phyloP scores from a whole-genome alignment of 2,113 vertebrate species.

The Colaptes auratus region DNA sequence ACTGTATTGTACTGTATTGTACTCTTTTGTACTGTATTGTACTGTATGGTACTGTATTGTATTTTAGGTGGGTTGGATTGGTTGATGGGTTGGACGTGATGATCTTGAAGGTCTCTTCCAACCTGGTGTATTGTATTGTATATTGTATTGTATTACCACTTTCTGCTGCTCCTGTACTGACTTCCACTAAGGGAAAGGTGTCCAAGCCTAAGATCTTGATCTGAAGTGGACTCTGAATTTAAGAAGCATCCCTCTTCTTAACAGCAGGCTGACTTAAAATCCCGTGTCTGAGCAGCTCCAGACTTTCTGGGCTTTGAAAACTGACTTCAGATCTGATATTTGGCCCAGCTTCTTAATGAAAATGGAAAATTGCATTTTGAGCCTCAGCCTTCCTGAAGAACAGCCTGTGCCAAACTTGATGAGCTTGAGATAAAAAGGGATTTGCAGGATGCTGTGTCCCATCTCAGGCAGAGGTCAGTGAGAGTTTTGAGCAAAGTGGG shows the following conservation, averaged over 20 bases:
- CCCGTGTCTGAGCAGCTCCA: neutral
- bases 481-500: neutral
- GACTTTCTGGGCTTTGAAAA: neutral
- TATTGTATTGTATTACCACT: neutral
- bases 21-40: no score
- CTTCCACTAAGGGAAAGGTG: neutral
- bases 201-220: fast-evolving
- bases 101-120: no score
- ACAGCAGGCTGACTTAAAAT: neutral
- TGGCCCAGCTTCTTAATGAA: neutral
- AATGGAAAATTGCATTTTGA: slow-evolving; percentile 42
- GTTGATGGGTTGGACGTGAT: no score
- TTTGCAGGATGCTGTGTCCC: neutral
- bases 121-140: no score
- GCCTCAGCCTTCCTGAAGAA: slow-evolving; percentile 3
- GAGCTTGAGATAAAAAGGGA: slow-evolving; percentile 10
- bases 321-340: neutral
- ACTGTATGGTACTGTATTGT: no score
- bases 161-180: neutral
- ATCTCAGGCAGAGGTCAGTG: neutral
- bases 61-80: no score
- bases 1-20: no score
- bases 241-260: neutral
- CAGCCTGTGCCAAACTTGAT: neutral
- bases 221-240: neutral